Evolutionary conservation across 2,113 vertebrate genomes (phyloP).

Genomic region (Rousettus leschenaultii): DNA sequence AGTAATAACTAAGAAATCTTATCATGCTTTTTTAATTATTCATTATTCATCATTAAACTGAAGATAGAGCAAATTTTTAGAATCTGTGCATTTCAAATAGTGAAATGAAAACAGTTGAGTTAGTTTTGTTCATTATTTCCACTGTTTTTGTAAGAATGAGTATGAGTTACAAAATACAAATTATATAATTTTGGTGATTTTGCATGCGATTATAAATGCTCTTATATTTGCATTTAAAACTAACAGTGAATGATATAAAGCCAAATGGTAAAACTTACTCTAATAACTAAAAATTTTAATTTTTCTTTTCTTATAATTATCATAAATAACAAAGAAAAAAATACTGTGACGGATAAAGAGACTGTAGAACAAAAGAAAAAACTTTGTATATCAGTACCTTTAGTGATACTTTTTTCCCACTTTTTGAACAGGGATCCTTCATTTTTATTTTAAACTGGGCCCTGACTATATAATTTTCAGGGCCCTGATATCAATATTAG

Average conservation of each 20-base stretch:
- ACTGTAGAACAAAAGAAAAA: neutral
- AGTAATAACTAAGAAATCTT: neutral
- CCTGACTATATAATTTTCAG: neutral
- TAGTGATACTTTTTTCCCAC: neutral
- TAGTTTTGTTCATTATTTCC: neutral
- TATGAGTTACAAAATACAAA: neutral
- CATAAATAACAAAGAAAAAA: slow-evolving; percentile 1
- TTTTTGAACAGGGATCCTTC: neutral
- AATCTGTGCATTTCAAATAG: neutral
- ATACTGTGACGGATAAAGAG: neutral
- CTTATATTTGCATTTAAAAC: neutral
- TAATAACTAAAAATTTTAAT: neutral
- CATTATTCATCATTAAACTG: neutral
- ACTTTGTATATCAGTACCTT: neutral
- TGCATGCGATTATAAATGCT: neutral
- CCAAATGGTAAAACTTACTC: neutral
- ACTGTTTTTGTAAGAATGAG: neutral
- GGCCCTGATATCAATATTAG: neutral
- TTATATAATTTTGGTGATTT: neutral
- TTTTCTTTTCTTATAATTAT: neutral
- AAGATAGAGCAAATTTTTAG: neutral
- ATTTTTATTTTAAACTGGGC: neutral
- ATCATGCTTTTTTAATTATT: neutral
- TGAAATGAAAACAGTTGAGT: neutral
- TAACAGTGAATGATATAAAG: neutral